Evolutionary conservation across 2,888 invertebrate genomes (phyloP).

Genomic region (Drosophila paramelanica): DNA sequence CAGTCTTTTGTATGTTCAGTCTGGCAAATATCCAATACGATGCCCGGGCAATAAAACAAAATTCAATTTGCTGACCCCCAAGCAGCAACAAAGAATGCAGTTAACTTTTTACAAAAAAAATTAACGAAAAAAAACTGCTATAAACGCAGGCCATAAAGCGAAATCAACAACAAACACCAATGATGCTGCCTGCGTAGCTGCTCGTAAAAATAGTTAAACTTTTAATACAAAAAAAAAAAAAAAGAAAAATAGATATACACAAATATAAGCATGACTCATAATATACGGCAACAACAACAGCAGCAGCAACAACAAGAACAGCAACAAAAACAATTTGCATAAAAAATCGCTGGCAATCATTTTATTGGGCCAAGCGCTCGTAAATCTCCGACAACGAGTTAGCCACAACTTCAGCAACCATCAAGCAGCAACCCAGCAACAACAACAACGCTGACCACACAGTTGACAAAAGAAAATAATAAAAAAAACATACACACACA

Average conservation of each 20-base stretch:
- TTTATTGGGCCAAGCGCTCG: slow-evolving; percentile 83
- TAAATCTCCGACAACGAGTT: slow-evolving; percentile 81
- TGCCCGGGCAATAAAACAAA: slow-evolving; percentile 39
- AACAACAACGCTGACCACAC: slow-evolving; percentile 35
- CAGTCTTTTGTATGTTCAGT: slow-evolving; percentile 53
- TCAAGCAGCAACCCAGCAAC: slow-evolving; percentile 23
- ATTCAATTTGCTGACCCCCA: slow-evolving; percentile 49
- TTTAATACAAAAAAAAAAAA: slow-evolving; percentile 20
- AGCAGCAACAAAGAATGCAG: slow-evolving; percentile 40
- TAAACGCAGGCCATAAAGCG: slow-evolving; percentile 53
- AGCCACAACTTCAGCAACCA: slow-evolving; percentile 37
- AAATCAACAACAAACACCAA: slow-evolving; percentile 8
- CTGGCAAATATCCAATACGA: slow-evolving; percentile 30
- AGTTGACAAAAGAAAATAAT: slow-evolving; percentile 47
- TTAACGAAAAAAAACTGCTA: slow-evolving; percentile 29
- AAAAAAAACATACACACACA: slow-evolving; percentile 11
- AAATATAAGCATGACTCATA: slow-evolving; percentile 72
- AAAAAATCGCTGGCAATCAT: slow-evolving; percentile 85
- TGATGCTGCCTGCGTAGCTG: slow-evolving; percentile 55
- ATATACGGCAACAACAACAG: slow-evolving; percentile 22
- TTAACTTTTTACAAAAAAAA: slow-evolving; percentile 38
- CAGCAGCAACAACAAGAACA: slow-evolving; percentile 21
- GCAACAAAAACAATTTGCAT: slow-evolving; percentile 83
- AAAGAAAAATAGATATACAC: slow-evolving; percentile 13
- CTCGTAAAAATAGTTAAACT: slow-evolving; percentile 66